phyloP scores from a whole-genome alignment of 2,797 vertebrate species.

The Malacoraja senta region DNA sequence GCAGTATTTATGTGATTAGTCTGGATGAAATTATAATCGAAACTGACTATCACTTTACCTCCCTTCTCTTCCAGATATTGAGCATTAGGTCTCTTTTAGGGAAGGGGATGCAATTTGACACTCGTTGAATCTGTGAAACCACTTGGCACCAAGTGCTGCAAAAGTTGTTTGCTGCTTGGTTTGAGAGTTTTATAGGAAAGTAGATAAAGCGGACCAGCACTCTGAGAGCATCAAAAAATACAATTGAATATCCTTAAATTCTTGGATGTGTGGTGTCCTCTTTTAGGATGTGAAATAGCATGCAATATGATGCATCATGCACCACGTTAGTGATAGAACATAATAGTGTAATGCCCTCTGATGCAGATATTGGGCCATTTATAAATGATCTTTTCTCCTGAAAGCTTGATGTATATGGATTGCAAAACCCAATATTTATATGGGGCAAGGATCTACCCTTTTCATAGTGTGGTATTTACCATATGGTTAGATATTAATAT shows the following conservation, averaged over 20 bases:
- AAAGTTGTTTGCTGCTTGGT: too few species aligned
- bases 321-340: neutral
- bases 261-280: neutral
- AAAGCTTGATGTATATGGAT: neutral
- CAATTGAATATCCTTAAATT: neutral
- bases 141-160: too few species aligned
- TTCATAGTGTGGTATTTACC: neutral
- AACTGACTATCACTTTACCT: too few species aligned
- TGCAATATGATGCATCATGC: neutral
- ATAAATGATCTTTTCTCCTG: neutral
- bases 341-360: neutral
- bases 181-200: neutral
- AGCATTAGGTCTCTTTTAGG: too few species aligned
- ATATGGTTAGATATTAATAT: neutral
- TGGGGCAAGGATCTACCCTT: neutral
- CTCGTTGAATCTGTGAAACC: too few species aligned
- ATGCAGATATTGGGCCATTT: neutral
- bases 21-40: too few species aligned
- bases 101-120: too few species aligned
- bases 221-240: neutral
- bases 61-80: too few species aligned
- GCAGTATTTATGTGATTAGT: too few species aligned
- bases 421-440: neutral
- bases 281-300: neutral
- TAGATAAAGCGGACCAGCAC: neutral